These are phyloP conservation scores for Neolamprologus fasciatus DNA, from an alignment of 2,113 vertebrate species.

Conservation along the genomic window DNA sequence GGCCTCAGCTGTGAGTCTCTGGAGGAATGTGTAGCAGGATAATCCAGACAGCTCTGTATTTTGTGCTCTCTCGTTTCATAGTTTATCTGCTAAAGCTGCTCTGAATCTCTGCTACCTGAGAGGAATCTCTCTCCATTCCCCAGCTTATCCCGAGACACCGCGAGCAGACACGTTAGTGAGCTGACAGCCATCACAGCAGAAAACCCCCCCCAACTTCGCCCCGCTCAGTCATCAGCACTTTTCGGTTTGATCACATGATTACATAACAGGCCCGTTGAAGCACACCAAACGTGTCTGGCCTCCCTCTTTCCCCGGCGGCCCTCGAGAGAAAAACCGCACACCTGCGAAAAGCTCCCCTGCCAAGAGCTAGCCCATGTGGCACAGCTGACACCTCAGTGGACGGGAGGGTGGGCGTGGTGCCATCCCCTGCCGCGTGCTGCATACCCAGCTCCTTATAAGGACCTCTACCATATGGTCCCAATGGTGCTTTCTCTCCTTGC, in stretches of 20 bases:
- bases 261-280: constrained; percentile 47
- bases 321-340: constrained; percentile 16
- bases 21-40: constrained; percentile 57
- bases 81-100: constrained; percentile 70
- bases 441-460: constrained; percentile 54
- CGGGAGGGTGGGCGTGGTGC: constrained; percentile 37
- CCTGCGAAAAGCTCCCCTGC: constrained; percentile 46
- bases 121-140: constrained; percentile 57
- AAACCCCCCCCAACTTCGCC: neutral
- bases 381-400: constrained; percentile 64
- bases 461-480: constrained; percentile 66
- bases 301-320: neutral
- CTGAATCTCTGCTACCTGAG: constrained; percentile 67
- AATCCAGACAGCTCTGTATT: constrained; percentile 63
- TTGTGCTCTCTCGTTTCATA: constrained; percentile 50
- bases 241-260: constrained; percentile 56
- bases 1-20: constrained; percentile 43
- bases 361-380: constrained; percentile 50
- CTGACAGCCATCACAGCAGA: constrained; percentile 34
- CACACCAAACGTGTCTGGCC: constrained; percentile 16
- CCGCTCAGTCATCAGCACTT: constrained; percentile 55
- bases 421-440: constrained; percentile 29
- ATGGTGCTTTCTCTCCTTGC: constrained; percentile 18
- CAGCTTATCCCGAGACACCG: constrained; percentile 59
- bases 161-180: constrained; percentile 23